Conservation (phyloP, 2,797 vertebrate species). For the Falco cherrug region DNA sequence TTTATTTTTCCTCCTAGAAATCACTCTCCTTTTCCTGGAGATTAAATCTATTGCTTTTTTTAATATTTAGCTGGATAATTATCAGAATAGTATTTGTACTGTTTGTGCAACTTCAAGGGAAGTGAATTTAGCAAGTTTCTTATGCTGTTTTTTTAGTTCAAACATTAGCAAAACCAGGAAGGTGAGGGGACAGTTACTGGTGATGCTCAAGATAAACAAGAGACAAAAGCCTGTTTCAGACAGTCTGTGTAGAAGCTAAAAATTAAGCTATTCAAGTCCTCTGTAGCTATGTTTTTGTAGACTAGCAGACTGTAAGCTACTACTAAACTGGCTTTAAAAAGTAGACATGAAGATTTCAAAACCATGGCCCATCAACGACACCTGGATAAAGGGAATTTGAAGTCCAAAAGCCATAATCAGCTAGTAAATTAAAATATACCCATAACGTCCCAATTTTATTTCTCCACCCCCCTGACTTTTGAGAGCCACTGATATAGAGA, state of each 20-base stretch:
- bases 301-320: not conserved
- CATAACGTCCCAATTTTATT: not conserved
- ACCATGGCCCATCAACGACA: not conserved
- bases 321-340: not conserved
- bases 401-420: not conserved
- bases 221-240: not conserved
- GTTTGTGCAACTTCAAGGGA: not conserved
- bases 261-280: not conserved
- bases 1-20: not conserved
- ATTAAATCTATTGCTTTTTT: not conserved
- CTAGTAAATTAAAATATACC: not conserved
- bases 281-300: not conserved
- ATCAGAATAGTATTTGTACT: not conserved
- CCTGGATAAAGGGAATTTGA: not conserved
- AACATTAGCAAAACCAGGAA: not conserved
- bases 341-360: not conserved
- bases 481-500: not conserved
- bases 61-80: not conserved
- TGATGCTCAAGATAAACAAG: not conserved
- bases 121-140: not conserved
- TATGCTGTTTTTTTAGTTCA: not conserved
- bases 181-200: not conserved
- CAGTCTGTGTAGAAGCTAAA: not conserved
- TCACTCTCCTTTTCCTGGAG: not conserved
- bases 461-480: rapidly evolving